Conservation (phyloP, 2,113 vertebrate genomes). For the Tyrannus savana region DNA sequence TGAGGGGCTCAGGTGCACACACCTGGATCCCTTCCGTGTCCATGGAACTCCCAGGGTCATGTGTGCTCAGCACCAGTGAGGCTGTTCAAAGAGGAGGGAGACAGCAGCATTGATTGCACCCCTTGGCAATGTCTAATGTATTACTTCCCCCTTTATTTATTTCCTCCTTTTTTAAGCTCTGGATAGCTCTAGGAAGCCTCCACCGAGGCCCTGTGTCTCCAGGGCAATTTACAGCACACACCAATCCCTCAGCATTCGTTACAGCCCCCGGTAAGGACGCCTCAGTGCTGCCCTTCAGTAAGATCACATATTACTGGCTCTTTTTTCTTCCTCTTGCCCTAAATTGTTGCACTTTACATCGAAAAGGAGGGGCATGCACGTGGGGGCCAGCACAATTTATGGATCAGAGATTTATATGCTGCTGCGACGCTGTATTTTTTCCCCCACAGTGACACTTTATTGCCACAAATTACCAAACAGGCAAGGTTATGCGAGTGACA, state of each 20-base stretch:
- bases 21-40: not conserved
- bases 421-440: constrained; percentile 37
- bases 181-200: not conserved
- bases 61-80: not conserved
- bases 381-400: constrained; percentile 36
- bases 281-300: not conserved
- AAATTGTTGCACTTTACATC: constrained; percentile 41
- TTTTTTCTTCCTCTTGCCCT: constrained; percentile 39
- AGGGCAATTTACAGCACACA: not conserved
- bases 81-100: not conserved
- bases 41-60: not conserved
- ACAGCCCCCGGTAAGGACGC: not conserved
- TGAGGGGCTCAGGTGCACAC: fast-evolving
- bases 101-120: not conserved
- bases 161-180: not conserved
- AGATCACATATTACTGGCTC: not conserved
- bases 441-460: constrained; percentile 59
- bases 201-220: not conserved
- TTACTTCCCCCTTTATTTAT: not conserved
- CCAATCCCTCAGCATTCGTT: not conserved
- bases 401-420: constrained; percentile 56
- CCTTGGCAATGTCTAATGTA: not conserved
- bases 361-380: not conserved
- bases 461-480: constrained; percentile 65
- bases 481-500: constrained; percentile 48